phyloP scores from a whole-genome alignment of 2,888 invertebrate species.

The Zaprionus lineosus region DNA sequence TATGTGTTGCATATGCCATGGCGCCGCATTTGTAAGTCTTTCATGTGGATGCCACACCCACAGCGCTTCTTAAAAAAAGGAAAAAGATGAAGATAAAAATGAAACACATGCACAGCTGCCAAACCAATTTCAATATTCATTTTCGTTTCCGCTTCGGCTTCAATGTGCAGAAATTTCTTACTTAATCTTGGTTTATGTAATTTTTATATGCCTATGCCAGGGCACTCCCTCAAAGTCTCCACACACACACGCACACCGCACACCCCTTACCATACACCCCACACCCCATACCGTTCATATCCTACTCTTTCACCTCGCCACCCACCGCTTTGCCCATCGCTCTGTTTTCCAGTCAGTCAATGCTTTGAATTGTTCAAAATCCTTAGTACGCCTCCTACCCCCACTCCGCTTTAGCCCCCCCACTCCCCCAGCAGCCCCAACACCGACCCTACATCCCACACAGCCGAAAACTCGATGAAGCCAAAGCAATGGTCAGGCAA shows the following conservation, averaged over 20 bases:
- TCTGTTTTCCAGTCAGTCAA: slow-evolving; percentile 34
- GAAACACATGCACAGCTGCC: slow-evolving; percentile 55
- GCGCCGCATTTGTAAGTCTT: slow-evolving; percentile 54
- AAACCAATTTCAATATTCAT: slow-evolving; percentile 78
- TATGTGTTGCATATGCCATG: slow-evolving; percentile 51
- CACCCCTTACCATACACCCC: no score
- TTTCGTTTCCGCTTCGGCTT: slow-evolving; percentile 56
- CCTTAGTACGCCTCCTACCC: slow-evolving; percentile 11
- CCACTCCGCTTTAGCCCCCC: background rate
- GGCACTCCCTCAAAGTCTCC: background rate
- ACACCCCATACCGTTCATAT: no score
- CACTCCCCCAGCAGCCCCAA: no score
- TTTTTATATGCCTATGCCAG: slow-evolving; percentile 56
- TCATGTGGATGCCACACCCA: slow-evolving; percentile 35
- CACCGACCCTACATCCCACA: no score
- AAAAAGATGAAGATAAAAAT: background rate
- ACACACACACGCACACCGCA: no score
- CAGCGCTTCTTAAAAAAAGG: background rate
- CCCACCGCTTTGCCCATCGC: no score
- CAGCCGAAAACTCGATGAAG: slow-evolving; percentile 31
- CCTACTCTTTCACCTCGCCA: no score
- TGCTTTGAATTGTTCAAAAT: slow-evolving; percentile 47
- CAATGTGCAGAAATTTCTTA: slow-evolving; percentile 54
- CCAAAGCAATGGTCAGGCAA: slow-evolving; percentile 47
- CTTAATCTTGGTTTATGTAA: slow-evolving; percentile 65